A percentile compares a stretch with the other conserved stretches of the same genome.
Conservation (phyloP, 2,797 vertebrate genomes). For the Vespertilio murinus region DNA sequence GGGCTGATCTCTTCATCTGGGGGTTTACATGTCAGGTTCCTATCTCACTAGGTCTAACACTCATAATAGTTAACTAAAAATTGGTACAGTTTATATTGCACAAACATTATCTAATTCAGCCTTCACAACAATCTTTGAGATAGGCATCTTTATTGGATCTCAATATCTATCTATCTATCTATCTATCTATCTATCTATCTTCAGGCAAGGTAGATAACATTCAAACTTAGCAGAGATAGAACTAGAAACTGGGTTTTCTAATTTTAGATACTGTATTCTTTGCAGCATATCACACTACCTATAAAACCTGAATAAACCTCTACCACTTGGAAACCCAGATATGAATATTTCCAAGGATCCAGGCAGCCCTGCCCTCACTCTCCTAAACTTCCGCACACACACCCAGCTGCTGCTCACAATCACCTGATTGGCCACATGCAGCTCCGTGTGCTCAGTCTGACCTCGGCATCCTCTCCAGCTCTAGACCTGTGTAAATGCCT, state of each 20-base stretch:
- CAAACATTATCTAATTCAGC: neutral
- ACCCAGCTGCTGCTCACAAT: neutral
- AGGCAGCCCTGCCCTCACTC: neutral
- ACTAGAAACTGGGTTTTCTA: neutral
- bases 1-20: neutral
- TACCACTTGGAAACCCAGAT: neutral
- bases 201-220: neutral
- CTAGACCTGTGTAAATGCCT: neutral
- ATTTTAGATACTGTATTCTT: neutral
- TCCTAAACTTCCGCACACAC: neutral
- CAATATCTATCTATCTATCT: neutral
- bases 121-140: neutral
- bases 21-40: neutral
- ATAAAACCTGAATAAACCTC: neutral
- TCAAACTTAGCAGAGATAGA: neutral
- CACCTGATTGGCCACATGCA: neutral
- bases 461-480: neutral
- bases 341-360: neutral
- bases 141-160: neutral
- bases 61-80: neutral
- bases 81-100: neutral
- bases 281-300: neutral
- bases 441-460: neutral
- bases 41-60: neutral
- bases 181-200: neutral